Conservation (phyloP, 2,797 vertebrate genomes). For the Oreortyx pictus region DNA sequence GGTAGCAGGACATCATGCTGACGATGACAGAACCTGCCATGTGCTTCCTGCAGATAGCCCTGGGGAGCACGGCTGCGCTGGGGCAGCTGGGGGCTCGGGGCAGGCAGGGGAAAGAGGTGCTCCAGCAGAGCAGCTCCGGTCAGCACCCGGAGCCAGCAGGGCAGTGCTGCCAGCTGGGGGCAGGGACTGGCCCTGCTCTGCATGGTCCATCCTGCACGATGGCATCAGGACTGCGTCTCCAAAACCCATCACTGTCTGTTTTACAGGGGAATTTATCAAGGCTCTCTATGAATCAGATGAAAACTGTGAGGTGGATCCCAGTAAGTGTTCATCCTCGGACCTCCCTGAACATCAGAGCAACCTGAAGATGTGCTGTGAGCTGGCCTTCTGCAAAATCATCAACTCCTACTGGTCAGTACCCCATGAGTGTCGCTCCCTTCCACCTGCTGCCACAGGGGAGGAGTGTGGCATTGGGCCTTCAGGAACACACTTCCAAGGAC, state of each 20-base stretch:
- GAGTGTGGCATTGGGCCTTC: rapidly evolving
- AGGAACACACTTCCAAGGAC: not conserved
- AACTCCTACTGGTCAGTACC: conserved; percentile 91
- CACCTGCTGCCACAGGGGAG: rapidly evolving
- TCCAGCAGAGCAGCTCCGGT: not conserved
- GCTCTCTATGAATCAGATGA: conserved; percentile 98
- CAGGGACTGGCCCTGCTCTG: not conserved
- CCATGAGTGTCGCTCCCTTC: rapidly evolving
- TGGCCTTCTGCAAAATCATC: conserved; percentile 99
- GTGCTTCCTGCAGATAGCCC: not conserved
- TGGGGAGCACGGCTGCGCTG: not conserved
- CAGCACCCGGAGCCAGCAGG: not conserved
- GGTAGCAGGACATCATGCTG: not conserved
- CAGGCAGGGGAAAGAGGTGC: not conserved
- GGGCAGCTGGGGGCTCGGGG: not conserved
- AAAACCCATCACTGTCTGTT: not conserved
- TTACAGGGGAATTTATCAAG: conserved; percentile 96
- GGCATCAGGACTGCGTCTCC: not conserved
- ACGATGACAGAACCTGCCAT: conserved; percentile 12
- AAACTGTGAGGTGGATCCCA: conserved; percentile 97
- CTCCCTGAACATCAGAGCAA: conserved; percentile 96
- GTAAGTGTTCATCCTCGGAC: conserved; percentile 91
- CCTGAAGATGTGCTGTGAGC: conserved; percentile 98
- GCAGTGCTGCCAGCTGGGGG: conserved; percentile 5
- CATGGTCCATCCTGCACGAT: not conserved